Conservation (phyloP, 1,140 invertebrate genomes). For the Pentalonia nigronervosa region DNA sequence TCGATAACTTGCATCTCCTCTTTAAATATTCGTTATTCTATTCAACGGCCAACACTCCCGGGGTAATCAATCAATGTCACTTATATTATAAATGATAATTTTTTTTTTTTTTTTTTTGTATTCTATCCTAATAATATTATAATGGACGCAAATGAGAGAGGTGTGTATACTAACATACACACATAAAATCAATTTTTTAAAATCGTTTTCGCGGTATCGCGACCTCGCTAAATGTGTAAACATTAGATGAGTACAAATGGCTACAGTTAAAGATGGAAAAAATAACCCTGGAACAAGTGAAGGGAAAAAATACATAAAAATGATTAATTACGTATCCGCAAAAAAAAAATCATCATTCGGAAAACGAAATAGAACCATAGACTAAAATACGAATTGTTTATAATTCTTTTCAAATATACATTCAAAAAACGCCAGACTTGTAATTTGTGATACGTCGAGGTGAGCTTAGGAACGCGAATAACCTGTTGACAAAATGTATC, state of each 20-base stretch:
- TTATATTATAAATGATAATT: background rate
- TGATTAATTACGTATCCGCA: background rate
- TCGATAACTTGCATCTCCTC: background rate
- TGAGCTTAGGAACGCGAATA: background rate
- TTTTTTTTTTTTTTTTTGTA: background rate
- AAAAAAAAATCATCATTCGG: background rate
- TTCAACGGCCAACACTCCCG: background rate
- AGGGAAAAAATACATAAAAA: background rate
- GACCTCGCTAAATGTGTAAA: background rate
- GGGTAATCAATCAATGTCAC: slow-evolving; percentile 36
- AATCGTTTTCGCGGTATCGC: background rate
- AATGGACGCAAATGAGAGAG: background rate
- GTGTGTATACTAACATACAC: background rate
- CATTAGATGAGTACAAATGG: background rate
- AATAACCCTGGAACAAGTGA: background rate
- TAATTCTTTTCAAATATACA: background rate
- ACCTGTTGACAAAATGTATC: background rate
- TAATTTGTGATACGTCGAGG: background rate
- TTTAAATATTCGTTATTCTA: background rate
- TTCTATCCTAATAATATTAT: background rate
- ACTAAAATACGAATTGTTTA: background rate
- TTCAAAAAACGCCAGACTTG: too few relatives aligned
- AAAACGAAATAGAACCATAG: background rate
- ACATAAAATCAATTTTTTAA: background rate
- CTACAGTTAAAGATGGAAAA: background rate